phyloP scores from a whole-genome alignment of 1,140 invertebrate genomes.

The Apis florea region DNA sequence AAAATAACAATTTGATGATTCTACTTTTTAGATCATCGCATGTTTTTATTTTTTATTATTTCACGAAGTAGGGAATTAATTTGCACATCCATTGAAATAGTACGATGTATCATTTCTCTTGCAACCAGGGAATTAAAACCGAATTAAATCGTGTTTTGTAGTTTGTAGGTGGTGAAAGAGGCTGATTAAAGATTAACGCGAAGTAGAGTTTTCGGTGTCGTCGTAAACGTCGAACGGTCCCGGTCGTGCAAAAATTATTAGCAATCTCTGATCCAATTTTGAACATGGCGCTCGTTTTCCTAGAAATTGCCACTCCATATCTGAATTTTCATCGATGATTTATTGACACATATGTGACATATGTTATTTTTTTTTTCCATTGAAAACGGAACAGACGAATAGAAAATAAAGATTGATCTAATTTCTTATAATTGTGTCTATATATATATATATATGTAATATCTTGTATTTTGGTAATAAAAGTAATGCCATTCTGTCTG shows the following conservation, averaged over 20 bases:
- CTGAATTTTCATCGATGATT: not conserved
- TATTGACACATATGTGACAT: too few relatives aligned
- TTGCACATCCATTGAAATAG: too few relatives aligned
- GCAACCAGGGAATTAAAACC: not conserved
- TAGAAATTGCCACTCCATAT: constrained; percentile 28
- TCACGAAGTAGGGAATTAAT: too few relatives aligned
- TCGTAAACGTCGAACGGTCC: constrained; percentile 53
- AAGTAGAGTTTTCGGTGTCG: constrained; percentile 36
- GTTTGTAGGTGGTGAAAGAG: not conserved
- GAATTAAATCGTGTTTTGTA: not conserved
- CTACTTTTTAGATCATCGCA: too few relatives aligned
- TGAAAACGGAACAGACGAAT: too few relatives aligned
- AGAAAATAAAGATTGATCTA: too few relatives aligned
- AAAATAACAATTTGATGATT: too few relatives aligned
- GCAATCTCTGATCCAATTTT: constrained; percentile 56
- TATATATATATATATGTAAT: too few relatives aligned
- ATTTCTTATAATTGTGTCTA: too few relatives aligned
- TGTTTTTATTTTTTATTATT: not conserved
- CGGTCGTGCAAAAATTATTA: constrained; percentile 55
- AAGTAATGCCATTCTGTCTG: too few relatives aligned
- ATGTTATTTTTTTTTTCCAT: too few relatives aligned
- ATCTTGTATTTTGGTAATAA: too few relatives aligned
- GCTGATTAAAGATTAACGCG: constrained; percentile 35
- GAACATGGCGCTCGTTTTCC: not conserved
- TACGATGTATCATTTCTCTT: not conserved